phyloP scores from a whole-genome alignment of 2,113 vertebrate genomes.

The Thymallus thymallus region DNA sequence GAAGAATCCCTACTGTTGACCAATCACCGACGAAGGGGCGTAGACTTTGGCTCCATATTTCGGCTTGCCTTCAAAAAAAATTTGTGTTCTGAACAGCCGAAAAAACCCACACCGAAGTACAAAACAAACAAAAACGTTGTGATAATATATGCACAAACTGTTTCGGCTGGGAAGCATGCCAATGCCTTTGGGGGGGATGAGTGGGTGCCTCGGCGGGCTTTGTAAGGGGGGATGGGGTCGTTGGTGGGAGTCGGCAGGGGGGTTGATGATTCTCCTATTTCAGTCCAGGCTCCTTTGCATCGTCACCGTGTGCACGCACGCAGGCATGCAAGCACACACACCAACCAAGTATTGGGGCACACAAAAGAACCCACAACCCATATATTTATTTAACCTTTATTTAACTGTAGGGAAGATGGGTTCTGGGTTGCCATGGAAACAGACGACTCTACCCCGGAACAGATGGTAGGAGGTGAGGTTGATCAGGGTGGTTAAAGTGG shows the following conservation, averaged over 20 bases:
- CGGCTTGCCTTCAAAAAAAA: too few relatives aligned
- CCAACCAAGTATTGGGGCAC: background rate
- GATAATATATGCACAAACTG: too few relatives aligned
- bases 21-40: too few relatives aligned
- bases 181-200: background rate
- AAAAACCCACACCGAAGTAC: too few relatives aligned
- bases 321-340: background rate
- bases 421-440: background rate
- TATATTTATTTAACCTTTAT: too few relatives aligned
- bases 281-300: too few relatives aligned
- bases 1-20: too few relatives aligned
- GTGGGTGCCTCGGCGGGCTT: background rate
- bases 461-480: constrained; percentile 1
- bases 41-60: too few relatives aligned
- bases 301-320: background rate
- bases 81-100: too few relatives aligned
- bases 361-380: background rate
- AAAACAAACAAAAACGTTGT: too few relatives aligned
- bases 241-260: background rate
- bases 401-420: background rate
- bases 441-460: background rate
- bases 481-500: background rate
- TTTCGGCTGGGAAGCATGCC: too few relatives aligned
- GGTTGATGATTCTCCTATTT: background rate
- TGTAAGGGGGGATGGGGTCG: background rate